Base-by-base conservation (phyloP, 2,888 invertebrate genomes). In the Acanthosepion pharaonis region DNA sequence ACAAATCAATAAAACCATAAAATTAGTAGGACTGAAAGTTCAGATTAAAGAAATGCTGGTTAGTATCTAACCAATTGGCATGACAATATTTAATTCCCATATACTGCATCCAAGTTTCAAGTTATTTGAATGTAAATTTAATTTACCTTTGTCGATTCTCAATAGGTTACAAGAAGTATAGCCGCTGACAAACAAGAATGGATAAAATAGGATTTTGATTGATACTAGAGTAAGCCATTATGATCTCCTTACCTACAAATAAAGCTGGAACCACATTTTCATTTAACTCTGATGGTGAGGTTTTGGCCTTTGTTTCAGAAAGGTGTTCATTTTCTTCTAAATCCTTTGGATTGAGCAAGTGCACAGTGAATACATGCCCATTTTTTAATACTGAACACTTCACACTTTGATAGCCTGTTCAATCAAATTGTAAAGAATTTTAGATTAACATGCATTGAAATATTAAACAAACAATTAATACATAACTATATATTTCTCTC, bases 341-440 rank as follows among this genome's bases (percentile, higher is more conserved):
- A 91, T 97, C 97, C 91, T 95, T 95, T 18, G 97, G 97, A 94
- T 97, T 96, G 20, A 97, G 94, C n/a, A 97, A 95, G 95, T 97
- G 97, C 0, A 97, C 96, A 53, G 96, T 95, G 95, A 97, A 97
- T 25, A 96, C 95, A 95, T 97, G 97, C n/a, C 97, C 97, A 95
- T 97, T 97, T 95, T 97, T 97, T 94, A 97, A 94, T 20, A 97
- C 96, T 42, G 96, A 95, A 4, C 97, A 96, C 94, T 96, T 96
- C 23, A 97, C 96, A 94, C 96, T 95, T 2, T 96, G 96, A 15
- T 96, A 96, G 64, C 97, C 97, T 97, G 95, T 2, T 94, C 94
- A 55, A 49, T 6, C 64, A 59, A 15, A 53, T 55, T 8, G 33
- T n/a, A 33, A 78, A 11, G 18, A 51, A 42, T 42, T 42, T 42